Evolutionary conservation across 2,797 vertebrate genomes (phyloP).

Genomic region (Lacerta viridis): DNA sequence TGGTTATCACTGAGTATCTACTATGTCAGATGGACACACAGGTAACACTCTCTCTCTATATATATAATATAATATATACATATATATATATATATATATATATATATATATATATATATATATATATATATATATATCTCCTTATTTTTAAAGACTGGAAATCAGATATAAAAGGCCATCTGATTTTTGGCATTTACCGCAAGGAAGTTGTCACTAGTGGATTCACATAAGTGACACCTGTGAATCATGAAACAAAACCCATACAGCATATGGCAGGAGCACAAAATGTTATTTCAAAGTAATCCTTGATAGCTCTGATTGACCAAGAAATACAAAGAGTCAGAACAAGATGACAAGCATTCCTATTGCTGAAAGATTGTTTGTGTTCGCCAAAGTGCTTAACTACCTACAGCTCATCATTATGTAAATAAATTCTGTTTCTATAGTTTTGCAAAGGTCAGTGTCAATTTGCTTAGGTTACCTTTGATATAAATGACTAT

Average conservation of each 20-base stretch:
- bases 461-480: not conserved
- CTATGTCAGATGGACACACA: not conserved
- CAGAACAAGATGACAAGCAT: not conserved
- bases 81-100: too few relatives aligned
- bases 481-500: slow-evolving; percentile 45
- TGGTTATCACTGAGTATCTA: not conserved
- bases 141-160: slow-evolving; percentile 38
- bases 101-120: too few relatives aligned
- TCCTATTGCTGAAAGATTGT: slow-evolving; percentile 40
- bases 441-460: slow-evolving; percentile 48
- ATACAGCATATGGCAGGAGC: not conserved
- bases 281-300: not conserved
- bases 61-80: too few relatives aligned
- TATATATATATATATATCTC: too few relatives aligned
- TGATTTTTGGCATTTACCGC: slow-evolving; percentile 33
- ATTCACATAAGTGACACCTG: slow-evolving; percentile 12
- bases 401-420: slow-evolving; percentile 34
- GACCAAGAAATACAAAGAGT: slow-evolving; percentile 17
- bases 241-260: slow-evolving; percentile 7
- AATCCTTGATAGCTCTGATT: not conserved
- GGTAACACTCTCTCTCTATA: not conserved
- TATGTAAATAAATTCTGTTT: slow-evolving; percentile 16
- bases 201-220: slow-evolving; percentile 12
- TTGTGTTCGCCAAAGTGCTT: not conserved
- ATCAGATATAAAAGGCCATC: slow-evolving; percentile 2